Base-by-base conservation (phyloP, 2,888 invertebrate genomes). In the Nomada lathburiana region DNA sequence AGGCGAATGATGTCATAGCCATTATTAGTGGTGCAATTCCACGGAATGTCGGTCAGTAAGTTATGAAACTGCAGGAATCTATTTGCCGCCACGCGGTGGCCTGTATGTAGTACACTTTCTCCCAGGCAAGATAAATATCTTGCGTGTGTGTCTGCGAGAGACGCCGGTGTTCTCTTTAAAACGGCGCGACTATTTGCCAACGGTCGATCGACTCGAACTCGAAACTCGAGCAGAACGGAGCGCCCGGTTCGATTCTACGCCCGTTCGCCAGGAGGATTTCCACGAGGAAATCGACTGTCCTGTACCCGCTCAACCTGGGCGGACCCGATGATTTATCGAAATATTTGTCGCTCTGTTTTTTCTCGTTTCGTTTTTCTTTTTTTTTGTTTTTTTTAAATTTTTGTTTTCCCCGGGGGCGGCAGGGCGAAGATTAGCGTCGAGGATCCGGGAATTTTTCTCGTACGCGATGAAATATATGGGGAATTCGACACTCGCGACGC, bases 21-120 rank as follows among this genome's bases (percentile, higher is more conserved):
- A 88, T 91, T 91, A 91, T 91, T 90, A 88, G 89, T 89, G 92
- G 91, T 90, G 92, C 90, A 92, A 92, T 92, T 92, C 83, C 78
- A 77, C 86, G 92, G 92, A 91, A 93, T 93, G 91, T 93, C 92
- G 92, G 93, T 92, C 92, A 92, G 86, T 90, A 89, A 91, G 92
- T 93, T 93, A 93, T 91, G 92, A 93, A 92, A 92, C 90, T 91
- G 88, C 89, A 92, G 87, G 92, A 90, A 92, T 92, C 91, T 90
- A 92, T 92, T 91, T 86, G 85, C 87, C 78, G 85, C 81, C 79
- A 68, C 72, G 82, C 82, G 76, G 77, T 75, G 62, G 73, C 71
- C 79, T 88, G 76, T 85, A 86, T 89, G 89, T 85, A 89, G 90
- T 91, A 89, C 89, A 91, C 92, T 92, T 92, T 92, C 92, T 92